These are phyloP conservation scores for Xylophagus ater DNA, from an alignment of 2,888 invertebrate genomes.

Conservation along the genomic window DNA sequence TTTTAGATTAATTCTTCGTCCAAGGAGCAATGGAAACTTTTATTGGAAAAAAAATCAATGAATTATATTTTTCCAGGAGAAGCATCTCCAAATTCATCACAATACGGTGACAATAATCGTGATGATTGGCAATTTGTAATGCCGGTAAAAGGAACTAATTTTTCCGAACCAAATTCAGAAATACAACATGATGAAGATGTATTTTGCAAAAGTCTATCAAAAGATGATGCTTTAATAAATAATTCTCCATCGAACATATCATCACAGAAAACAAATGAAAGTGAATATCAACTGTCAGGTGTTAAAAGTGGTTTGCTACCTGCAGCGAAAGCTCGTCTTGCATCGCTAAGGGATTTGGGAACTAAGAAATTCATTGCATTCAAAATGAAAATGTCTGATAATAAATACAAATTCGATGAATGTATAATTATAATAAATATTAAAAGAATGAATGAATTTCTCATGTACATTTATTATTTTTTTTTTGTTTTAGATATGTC, in stretches of 20 bases:
- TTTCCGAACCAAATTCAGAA: constrained; percentile 33
- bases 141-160: constrained; percentile 30
- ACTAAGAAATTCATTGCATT: constrained; percentile 54
- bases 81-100: constrained; percentile 26
- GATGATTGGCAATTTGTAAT: constrained; percentile 38
- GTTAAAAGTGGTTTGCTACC: constrained; percentile 29
- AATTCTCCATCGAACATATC: constrained; percentile 11
- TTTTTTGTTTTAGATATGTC: constrained; percentile 29
- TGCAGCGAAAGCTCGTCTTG: constrained; percentile 45
- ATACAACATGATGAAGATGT: constrained; percentile 33
- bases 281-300: constrained; percentile 21
- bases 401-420: constrained; percentile 35
- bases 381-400: constrained; percentile 48
- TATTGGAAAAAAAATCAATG: constrained; percentile 65
- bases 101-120: constrained; percentile 15
- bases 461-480: background rate
- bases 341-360: constrained; percentile 55
- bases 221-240: constrained; percentile 20
- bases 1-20: constrained; percentile 58
- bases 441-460: background rate
- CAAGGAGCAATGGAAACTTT: constrained; percentile 69
- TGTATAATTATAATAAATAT: constrained; percentile 21
- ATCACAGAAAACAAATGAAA: constrained; percentile 1
- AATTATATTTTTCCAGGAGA: constrained; percentile 58
- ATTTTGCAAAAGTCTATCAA: constrained; percentile 23